Base-by-base conservation (phyloP, 37 sponge, comb jelly and placozoan genomes). In the Dysidea cf. avara region DNA sequence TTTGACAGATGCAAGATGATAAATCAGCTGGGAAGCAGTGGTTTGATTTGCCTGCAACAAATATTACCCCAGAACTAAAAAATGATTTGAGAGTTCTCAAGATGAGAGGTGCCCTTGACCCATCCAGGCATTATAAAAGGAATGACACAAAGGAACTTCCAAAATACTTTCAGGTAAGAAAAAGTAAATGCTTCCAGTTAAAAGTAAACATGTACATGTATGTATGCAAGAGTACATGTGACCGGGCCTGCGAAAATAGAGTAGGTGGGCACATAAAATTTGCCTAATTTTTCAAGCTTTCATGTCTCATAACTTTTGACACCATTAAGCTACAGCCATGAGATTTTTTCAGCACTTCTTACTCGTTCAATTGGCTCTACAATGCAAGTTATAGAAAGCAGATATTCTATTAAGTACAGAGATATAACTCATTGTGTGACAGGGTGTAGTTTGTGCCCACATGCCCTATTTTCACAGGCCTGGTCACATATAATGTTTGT, bases 131-230 rank as follows among this genome's bases (percentile, higher is more conserved):
- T 66, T 91, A 91, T 68, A 91, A 85, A 49, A 65, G 43, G 20
- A 74, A 40, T 12, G 83, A 86, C 61, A 71, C 66, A 37, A 87
- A 87, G 66, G 52, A 78, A 33, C 53, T 68, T 4, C 87, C 92
- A 24, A 81, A 78, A 32, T 91, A 82, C 79, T 91, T 91, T 67
- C 92, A 91, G 71, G 80, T 86, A 32, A 38, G 76, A 32, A n/a
- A n/a, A n/a, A n/a, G 20, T 26, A 21, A 64, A n/a, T 49, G 14
- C 16, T 12, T 54, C 3, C 4, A 54, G 2, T 54, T 54, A 25
- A 54, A 24, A 54, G 24, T 54, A 21, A 12, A 49, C 51, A 12
- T 49, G 16, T 49, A 11, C 21, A 49, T 49, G 16, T 16, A 18
- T 16, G 16, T 16, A 49, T 16, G 16, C 16, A 49, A 13, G 16